Base-by-base conservation (phyloP, 2,888 invertebrate species). In the Piscicola geometra region DNA sequence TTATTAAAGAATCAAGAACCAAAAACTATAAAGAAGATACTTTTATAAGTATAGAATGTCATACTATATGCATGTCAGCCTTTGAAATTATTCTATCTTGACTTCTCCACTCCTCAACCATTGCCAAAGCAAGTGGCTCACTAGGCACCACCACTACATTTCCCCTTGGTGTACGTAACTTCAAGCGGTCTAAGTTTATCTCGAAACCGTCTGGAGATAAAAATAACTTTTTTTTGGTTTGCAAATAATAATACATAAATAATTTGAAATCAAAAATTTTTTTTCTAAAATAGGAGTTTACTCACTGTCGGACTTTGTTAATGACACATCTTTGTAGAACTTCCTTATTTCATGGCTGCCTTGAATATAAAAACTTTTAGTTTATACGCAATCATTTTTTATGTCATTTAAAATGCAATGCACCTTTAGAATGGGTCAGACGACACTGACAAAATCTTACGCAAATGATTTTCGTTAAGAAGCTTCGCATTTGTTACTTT, bases 21-120 rank as follows among this genome's bases (percentile, higher is more conserved):
- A n/a, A n/a, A 18, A 56, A 56, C 5, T 56, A 56, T 25, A 18
- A 56, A 56, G 5, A 9, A 56, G 5, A 56, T 18, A 56, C n/a
- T 18, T 18, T 25, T n/a, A 18, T 18, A 33, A 70, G 9, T n/a
- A 33, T 18, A 35, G 25, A 41, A n/a, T 41, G 2, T 28, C 30
- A 80, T 88, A 93, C 93, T 87, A 97, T 86, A 86, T 96, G 94
- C 96, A 97, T 97, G 56, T 89, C 88, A 70, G 91, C 90, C 81
- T 89, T 90, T 77, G 90, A 86, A 79, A 98, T 91, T 75, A 87
- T 87, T 35, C 92, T 90, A 78, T 89, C 89, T 85, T 98, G 97
- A 5, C 90, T 88, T 81, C 93, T 91, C 93, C 98, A 99, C 88
- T 99, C 99, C 36, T 91, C 90, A 0, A 97, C 94, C 69, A 99